A percentile compares a stretch with the other conserved stretches of the same genome.
Evolutionary conservation across 2,113 vertebrate species (phyloP).

Genomic region (Hypanus sabinus): DNA sequence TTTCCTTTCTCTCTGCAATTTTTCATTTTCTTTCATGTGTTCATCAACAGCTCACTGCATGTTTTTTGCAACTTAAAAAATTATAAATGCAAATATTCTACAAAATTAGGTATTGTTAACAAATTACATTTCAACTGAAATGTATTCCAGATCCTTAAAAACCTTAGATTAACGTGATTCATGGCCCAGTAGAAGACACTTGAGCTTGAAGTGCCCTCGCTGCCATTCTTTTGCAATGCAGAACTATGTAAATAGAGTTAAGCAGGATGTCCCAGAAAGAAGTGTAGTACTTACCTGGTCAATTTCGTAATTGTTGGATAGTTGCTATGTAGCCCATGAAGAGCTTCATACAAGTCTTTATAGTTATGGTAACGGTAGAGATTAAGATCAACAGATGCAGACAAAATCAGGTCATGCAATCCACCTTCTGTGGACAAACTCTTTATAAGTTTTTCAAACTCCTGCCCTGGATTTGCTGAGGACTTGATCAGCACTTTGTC

Average conservation of each 20-base stretch:
- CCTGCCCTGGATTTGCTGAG: slow-evolving; percentile 49
- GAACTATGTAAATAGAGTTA: not conserved
- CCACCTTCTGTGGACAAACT: slow-evolving; percentile 78
- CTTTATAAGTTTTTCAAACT: slow-evolving; percentile 78
- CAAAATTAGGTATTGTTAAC: not conserved
- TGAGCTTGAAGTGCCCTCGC: too few relatives aligned
- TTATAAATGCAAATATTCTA: not conserved
- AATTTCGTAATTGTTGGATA: slow-evolving; percentile 81
- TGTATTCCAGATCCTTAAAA: not conserved
- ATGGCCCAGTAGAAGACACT: too few relatives aligned
- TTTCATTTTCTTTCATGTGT: too few relatives aligned
- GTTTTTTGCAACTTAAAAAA: not conserved
- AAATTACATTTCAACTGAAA: not conserved
- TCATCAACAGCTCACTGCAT: too few relatives aligned
- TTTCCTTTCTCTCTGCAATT: too few relatives aligned
- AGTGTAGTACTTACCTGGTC: slow-evolving; percentile 54
- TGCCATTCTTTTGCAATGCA: not conserved
- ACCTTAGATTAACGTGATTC: not conserved
- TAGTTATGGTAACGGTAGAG: slow-evolving; percentile 75
- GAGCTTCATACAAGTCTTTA: slow-evolving; percentile 69
- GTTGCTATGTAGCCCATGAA: slow-evolving; percentile 78
- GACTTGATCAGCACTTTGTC: not conserved
- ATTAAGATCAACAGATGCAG: slow-evolving; percentile 59
- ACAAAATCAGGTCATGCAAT: slow-evolving; percentile 67
- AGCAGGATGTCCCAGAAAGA: not conserved